Conservation (phyloP, 2,113 vertebrate genomes). For the Mystacornis crossleyi region DNA sequence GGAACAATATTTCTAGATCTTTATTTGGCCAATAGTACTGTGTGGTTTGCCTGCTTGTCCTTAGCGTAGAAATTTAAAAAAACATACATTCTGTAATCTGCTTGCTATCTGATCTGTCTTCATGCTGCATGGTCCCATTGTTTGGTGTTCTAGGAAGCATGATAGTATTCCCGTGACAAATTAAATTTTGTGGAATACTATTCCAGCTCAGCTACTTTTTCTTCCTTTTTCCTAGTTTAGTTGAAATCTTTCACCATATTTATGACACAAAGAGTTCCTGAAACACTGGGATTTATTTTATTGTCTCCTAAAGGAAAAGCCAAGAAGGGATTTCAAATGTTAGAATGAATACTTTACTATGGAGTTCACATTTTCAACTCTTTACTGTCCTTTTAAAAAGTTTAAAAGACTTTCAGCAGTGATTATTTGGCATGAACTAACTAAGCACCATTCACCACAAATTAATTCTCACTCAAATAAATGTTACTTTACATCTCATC, state of each 20-base stretch:
- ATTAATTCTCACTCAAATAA: not conserved
- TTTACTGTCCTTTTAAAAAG: not conserved
- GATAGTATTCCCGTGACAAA: not conserved
- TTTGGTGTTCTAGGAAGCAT: not conserved
- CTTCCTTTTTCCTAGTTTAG: not conserved
- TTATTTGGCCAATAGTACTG: not conserved
- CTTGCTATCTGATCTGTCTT: not conserved
- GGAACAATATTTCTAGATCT: not conserved
- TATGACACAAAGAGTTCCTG: not conserved
- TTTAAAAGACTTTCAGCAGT: not conserved
- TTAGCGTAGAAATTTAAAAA: not conserved
- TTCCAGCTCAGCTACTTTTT: not conserved
- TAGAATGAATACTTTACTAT: not conserved
- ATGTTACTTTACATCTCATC: not conserved
- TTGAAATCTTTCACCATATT: not conserved
- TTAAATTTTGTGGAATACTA: not conserved
- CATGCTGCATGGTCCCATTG: not conserved
- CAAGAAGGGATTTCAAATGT: not conserved
- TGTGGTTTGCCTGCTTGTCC: not conserved
- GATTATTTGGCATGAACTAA: not conserved
- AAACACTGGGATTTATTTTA: not conserved
- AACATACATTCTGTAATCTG: not conserved
- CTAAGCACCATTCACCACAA: not conserved
- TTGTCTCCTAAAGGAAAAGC: not conserved
- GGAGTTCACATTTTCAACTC: not conserved